These are phyloP conservation scores for Periphyllus acericola DNA, from an alignment of 2,888 invertebrate genomes.

Conservation along the genomic window DNA sequence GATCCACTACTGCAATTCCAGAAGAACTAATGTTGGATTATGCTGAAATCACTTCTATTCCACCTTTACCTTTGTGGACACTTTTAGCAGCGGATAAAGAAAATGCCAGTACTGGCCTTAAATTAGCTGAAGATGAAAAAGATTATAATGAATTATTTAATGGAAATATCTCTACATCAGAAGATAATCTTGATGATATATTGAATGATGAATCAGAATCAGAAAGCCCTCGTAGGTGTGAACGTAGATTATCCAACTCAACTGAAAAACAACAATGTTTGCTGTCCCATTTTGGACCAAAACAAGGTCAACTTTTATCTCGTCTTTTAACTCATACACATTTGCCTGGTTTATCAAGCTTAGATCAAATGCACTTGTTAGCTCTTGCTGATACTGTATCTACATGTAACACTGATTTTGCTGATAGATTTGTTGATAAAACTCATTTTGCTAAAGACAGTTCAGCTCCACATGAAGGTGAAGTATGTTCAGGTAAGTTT, in stretches of 20 bases:
- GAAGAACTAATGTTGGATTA: constrained; percentile 92
- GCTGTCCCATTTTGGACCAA: constrained; percentile 86
- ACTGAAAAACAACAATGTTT: constrained; percentile 75
- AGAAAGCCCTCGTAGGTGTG: constrained; percentile 72
- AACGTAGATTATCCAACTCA: constrained; percentile 75
- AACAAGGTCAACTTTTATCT: constrained; percentile 87
- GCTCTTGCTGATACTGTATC: constrained; percentile 98
- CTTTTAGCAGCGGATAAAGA: constrained; percentile 94
- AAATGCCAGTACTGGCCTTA: constrained; percentile 68
- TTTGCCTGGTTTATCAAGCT: constrained; percentile 90
- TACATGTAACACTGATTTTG: constrained; percentile 88
- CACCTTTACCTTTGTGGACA: constrained; percentile 96
- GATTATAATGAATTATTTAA: constrained; percentile 94
- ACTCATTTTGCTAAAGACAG: constrained; percentile 76
- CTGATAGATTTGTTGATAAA: constrained; percentile 81
- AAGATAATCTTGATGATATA: constrained; percentile 84
- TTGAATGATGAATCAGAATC: constrained; percentile 78
- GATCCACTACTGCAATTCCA: constrained; percentile 80
- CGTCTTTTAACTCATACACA: constrained; percentile 94
- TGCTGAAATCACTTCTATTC: constrained; percentile 96
- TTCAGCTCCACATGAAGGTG: constrained; percentile 66
- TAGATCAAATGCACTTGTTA: constrained; percentile 99
- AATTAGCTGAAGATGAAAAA: constrained; percentile 68
- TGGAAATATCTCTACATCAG: constrained; percentile 76
- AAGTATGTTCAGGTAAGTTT: constrained; percentile 63